phyloP scores from a whole-genome alignment of 2,797 vertebrate species.

The Gymnopithys bicolor region DNA sequence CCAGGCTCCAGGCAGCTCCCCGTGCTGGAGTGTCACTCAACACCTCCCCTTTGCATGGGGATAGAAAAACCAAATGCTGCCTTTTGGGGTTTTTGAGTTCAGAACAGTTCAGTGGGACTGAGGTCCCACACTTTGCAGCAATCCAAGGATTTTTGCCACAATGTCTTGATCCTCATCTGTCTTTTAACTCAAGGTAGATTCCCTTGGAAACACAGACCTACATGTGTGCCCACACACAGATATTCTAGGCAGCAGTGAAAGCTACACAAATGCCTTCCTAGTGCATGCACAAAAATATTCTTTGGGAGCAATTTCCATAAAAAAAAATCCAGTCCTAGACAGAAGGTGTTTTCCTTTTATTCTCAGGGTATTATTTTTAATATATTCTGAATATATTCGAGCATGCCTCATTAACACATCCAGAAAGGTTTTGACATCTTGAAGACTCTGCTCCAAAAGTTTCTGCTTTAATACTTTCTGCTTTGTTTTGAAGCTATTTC shows the following conservation, averaged over 20 bases:
- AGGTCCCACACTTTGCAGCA: neutral
- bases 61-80: neutral
- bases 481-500: neutral
- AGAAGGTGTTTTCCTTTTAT: neutral
- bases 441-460: neutral
- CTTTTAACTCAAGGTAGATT: neutral
- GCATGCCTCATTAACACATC: neutral
- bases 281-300: neutral
- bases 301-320: neutral
- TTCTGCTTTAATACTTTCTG: neutral
- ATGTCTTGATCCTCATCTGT: neutral
- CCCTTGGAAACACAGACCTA: neutral
- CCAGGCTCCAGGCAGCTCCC: neutral
- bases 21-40: neutral
- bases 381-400: neutral
- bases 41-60: neutral
- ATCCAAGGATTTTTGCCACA: neutral
- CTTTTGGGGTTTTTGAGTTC: neutral
- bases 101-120: fast-evolving
- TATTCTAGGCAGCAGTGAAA: neutral
- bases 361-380: neutral
- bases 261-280: neutral
- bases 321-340: neutral
- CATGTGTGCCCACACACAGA: neutral
- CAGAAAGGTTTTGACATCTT: conserved; percentile 2